These are phyloP conservation scores for Eurois occulta DNA, from an alignment of 2,888 invertebrate genomes.

Conservation along the genomic window DNA sequence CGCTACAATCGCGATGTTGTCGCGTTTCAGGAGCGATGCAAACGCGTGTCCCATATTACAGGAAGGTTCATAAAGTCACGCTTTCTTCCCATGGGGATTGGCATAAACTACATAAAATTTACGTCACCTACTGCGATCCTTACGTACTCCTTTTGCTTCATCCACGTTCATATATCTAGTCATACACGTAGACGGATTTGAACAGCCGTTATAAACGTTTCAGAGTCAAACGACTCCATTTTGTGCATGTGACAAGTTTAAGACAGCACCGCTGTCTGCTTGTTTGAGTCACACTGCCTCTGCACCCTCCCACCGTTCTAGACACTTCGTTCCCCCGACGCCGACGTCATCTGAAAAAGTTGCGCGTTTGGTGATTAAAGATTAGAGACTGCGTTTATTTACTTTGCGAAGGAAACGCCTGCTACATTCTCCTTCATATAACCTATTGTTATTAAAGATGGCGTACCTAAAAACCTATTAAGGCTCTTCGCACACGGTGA, in stretches of 20 bases:
- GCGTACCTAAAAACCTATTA: conserved; percentile 34
- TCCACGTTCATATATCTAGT: no score
- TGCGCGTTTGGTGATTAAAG: no score
- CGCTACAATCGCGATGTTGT: not conserved
- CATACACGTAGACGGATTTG: not conserved
- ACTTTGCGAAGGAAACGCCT: conserved; percentile 26
- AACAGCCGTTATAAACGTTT: not conserved
- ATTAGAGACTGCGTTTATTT: no score
- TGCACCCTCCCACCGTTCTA: not conserved
- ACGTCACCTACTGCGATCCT: no score
- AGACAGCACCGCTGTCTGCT: not conserved
- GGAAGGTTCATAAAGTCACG: no score
- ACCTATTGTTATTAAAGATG: conserved; percentile 33
- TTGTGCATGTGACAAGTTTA: not conserved
- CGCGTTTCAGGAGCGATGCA: not conserved
- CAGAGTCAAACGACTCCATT: not conserved
- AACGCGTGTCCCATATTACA: not conserved
- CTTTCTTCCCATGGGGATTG: no score
- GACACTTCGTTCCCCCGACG: not conserved
- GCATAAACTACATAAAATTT: no score
- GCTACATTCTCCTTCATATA: conserved; percentile 25
- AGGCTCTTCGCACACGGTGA: not conserved
- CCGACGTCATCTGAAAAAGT: not conserved
- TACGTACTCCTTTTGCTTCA: no score
- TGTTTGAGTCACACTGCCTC: not conserved